Percentiles rank a stretch among this genome's conserved stretches.
These are phyloP conservation scores for Hydra vulgaris DNA, from an alignment of 30 jellyfish, hydroid and myxozoan species.

Conservation along the genomic window DNA sequence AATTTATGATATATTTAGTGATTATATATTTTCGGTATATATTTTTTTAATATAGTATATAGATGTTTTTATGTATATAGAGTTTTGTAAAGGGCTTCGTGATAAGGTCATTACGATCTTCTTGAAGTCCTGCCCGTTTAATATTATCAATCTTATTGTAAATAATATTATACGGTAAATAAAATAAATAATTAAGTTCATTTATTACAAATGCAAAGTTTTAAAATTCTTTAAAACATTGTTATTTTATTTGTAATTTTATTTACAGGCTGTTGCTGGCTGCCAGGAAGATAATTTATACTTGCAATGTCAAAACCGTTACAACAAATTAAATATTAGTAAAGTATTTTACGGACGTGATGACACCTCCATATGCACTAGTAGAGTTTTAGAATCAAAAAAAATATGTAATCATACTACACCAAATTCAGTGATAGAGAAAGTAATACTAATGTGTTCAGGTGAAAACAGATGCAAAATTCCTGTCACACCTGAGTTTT, in stretches of 20 bases:
- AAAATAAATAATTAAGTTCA: too few relatives aligned
- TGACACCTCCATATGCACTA: conserved; percentile 53
- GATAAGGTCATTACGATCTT: too few relatives aligned
- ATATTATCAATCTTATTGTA: too few relatives aligned
- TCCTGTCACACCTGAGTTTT: conserved; percentile 81
- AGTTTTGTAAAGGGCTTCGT: too few relatives aligned
- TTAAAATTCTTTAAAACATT: too few relatives aligned
- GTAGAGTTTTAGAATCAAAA: conserved; percentile 58
- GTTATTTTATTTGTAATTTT: neutral
- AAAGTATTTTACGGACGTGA: conserved; percentile 86
- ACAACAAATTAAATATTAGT: conserved; percentile 47
- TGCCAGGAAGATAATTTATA: conserved; percentile 87
- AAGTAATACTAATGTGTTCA: conserved; percentile 58
- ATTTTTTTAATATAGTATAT: too few relatives aligned
- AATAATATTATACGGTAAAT: too few relatives aligned
- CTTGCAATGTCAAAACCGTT: conserved; percentile 58
- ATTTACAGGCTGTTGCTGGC: conserved; percentile 69
- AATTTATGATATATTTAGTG: too few relatives aligned
- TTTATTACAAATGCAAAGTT: too few relatives aligned
- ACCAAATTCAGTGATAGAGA: conserved; percentile 43
- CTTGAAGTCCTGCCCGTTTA: too few relatives aligned
- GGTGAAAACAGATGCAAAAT: conserved; percentile 87
- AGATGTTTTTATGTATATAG: too few relatives aligned
- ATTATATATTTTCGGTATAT: too few relatives aligned
- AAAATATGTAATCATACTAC: conserved; percentile 66